Conservation (phyloP, 1,140 invertebrate genomes). For the Palaemon carinicauda region DNA sequence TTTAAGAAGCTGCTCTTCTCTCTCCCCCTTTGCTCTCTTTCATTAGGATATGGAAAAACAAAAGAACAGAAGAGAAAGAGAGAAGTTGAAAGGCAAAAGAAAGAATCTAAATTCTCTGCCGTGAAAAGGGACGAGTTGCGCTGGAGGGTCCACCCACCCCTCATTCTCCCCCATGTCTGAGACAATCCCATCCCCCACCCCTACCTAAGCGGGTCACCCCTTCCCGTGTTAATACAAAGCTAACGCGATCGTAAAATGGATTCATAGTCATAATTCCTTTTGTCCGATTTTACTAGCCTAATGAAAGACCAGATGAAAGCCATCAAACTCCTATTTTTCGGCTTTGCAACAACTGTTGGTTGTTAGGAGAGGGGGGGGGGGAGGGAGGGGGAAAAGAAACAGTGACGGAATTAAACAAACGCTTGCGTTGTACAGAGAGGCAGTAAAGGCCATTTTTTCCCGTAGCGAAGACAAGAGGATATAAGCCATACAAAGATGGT, state of each 20-base stretch:
- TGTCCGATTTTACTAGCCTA: constrained; percentile 56
- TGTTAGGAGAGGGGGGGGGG: too few species aligned
- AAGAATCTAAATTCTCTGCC: too few species aligned
- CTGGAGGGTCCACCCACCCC: background rate
- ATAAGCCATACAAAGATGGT: constrained; percentile 11
- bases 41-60: background rate
- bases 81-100: too few species aligned
- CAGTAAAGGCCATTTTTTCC: constrained; percentile 39
- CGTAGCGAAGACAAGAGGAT: background rate
- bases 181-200: too few species aligned
- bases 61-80: background rate
- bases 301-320: constrained; percentile 55
- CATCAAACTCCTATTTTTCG: constrained; percentile 49
- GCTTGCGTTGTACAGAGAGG: constrained; percentile 3
- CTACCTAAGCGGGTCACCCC: background rate
- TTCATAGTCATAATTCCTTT: constrained; percentile 54
- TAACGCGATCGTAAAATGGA: constrained; percentile 52
- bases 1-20: too few species aligned
- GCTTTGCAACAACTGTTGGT: constrained; percentile 51
- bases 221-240: constrained; percentile 51
- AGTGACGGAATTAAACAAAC: constrained; percentile 1
- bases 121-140: background rate
- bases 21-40: too few species aligned
- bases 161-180: too few species aligned
- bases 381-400: constrained; percentile 3